Evolutionary conservation across 2,797 vertebrate species (phyloP), one percentile per base, ranked within the genome.

Genomic region (Artibeus lituratus): DNA sequence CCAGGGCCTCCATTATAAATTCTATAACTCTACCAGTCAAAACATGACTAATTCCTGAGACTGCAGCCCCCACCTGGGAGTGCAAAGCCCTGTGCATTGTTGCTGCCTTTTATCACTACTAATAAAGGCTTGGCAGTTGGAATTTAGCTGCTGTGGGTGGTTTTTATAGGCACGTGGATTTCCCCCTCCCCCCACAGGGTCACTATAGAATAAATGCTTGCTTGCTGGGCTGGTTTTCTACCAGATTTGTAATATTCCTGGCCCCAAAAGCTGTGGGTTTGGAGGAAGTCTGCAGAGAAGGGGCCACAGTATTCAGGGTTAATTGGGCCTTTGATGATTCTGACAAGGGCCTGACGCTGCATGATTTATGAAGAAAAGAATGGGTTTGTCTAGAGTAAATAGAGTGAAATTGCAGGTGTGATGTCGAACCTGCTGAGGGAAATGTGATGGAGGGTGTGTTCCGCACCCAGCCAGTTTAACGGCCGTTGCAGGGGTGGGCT

Each of bases 11-110:
- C 93, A 92, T 97, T 97, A 97, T 97, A 97, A 97, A 97, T 97
- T 97, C 97, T 84, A 86, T 95, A 97, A 96, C 95, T 96, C 97
- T 49, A 95, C 96, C 93, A 94, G 97, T 97, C 96, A 96, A 95
- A 97, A 97, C 96, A 96, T 96, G 93, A 96, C 96, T 95, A 92
- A 97, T 97, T 97, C 87, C 94, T 59, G 91, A 93, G 96, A 69
- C 93, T 3, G 51, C 76, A 78, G 93, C 94, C 94, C 87, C 96
- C 97, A 95, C 95, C 91, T 83, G 97, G 96, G 97, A 97, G 93
- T 11, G 49, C 77, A 96, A 80, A 95, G 55, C 93, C 94, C 72
- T 22, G 76, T 4, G 39, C 87, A 87, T 70, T 90, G 81, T 80
- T 62, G 59, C 93, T 90, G 81, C 81, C 89, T 97, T 96, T 96